Evolutionary conservation across 2,797 vertebrate species (phyloP).

Genomic region (Sebastes iracundus): DNA sequence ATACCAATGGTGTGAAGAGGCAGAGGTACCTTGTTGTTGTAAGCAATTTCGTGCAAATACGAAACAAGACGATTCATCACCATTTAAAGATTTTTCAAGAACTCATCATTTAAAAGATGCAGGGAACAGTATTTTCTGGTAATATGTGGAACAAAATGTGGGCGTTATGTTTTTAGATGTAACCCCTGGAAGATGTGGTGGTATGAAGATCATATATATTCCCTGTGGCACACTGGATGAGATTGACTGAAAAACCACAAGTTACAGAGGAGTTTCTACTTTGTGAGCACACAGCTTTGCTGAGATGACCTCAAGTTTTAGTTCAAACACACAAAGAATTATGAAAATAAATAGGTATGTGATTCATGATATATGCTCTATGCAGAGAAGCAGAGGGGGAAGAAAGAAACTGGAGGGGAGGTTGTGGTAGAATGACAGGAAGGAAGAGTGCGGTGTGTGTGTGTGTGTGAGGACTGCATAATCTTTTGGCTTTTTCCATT

Average conservation of each 20-base stretch:
- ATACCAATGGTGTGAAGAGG: too few species aligned
- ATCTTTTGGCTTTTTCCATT: slow-evolving; percentile 31
- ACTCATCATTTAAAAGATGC: too few species aligned
- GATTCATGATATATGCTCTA: not conserved
- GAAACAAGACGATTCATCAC: not conserved
- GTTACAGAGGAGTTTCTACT: not conserved
- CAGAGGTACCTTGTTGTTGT: too few species aligned
- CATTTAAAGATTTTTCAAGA: too few species aligned
- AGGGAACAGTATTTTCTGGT: too few species aligned
- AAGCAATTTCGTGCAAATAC: not conserved
- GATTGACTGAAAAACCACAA: not conserved
- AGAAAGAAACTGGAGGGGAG: not conserved
- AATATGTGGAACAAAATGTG: too few species aligned
- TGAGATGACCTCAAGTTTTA: not conserved
- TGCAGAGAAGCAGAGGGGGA: not conserved
- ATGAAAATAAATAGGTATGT: not conserved
- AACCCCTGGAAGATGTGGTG: too few species aligned
- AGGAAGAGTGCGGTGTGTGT: not conserved
- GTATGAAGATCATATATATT: not conserved
- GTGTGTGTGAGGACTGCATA: not conserved
- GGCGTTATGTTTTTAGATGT: too few species aligned
- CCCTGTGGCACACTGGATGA: not conserved
- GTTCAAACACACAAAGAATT: not conserved
- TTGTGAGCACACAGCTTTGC: not conserved
- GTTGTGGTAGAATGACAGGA: not conserved